A percentile compares a stretch with the other conserved stretches of the same genome.
phyloP scores from a whole-genome alignment of 2,888 invertebrate genomes.

The Drosophila paramelanica region DNA sequence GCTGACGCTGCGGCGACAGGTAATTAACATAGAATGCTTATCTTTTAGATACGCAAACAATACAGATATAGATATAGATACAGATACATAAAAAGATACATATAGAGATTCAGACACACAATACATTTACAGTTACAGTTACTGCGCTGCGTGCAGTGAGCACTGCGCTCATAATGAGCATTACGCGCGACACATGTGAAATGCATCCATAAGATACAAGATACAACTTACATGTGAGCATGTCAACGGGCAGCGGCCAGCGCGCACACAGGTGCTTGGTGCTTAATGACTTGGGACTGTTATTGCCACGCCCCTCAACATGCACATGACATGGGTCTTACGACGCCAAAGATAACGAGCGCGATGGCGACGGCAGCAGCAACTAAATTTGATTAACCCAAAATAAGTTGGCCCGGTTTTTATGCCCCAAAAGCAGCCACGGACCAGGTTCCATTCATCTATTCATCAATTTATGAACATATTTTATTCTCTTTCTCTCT shows the following conservation, averaged over 20 bases:
- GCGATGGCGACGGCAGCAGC: slow-evolving; percentile 23
- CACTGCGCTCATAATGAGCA: slow-evolving; percentile 58
- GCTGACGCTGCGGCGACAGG: slow-evolving; percentile 64
- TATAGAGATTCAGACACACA: slow-evolving; percentile 14
- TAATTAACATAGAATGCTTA: slow-evolving; percentile 76
- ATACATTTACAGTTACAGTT: slow-evolving; percentile 11
- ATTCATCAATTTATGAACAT: slow-evolving; percentile 39
- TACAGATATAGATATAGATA: slow-evolving; percentile 12
- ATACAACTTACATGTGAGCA: slow-evolving; percentile 32
- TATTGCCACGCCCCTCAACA: slow-evolving; percentile 13
- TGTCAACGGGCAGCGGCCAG: neutral
- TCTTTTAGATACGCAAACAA: slow-evolving; percentile 44
- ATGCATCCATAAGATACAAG: slow-evolving; percentile 60
- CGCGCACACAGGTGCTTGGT: slow-evolving; percentile 51
- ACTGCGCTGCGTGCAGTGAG: slow-evolving; percentile 18
- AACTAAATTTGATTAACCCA: slow-evolving; percentile 77
- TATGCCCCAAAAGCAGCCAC: slow-evolving; percentile 29
- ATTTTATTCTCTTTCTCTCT: neutral
- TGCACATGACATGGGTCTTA: slow-evolving; percentile 53
- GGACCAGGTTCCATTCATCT: slow-evolving; percentile 62
- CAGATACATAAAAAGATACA: slow-evolving; percentile 1
- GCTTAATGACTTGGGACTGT: slow-evolving; percentile 54
- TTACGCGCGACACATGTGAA: slow-evolving; percentile 58
- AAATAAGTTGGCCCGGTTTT: slow-evolving; percentile 50
- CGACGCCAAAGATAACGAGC: slow-evolving; percentile 47